Evolutionary conservation across 2,113 vertebrate genomes (phyloP).

Genomic region (Lonchura striata): DNA sequence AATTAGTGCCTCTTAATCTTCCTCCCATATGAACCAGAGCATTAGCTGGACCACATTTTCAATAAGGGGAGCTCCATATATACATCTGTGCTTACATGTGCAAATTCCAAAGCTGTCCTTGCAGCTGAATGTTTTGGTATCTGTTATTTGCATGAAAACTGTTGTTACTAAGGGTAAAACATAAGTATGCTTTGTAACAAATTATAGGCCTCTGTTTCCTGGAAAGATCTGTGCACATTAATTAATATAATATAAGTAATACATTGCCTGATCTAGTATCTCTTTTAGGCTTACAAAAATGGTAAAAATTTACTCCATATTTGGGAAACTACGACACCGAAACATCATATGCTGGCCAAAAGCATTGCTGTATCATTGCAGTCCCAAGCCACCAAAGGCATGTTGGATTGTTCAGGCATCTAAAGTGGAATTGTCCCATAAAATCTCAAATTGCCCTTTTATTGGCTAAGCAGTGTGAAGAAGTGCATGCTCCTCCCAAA

Average conservation of each 20-base stretch:
- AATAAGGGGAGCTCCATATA: not conserved
- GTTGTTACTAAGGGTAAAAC: not conserved
- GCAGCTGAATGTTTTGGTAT: not conserved
- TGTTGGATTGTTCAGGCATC: not conserved
- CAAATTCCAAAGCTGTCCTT: not conserved
- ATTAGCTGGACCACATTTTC: not conserved
- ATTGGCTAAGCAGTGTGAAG: not conserved
- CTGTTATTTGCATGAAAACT: not conserved
- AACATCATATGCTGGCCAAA: not conserved
- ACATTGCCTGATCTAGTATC: not conserved
- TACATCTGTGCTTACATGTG: not conserved
- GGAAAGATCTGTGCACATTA: not conserved
- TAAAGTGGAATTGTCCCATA: not conserved
- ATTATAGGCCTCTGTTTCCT: not conserved
- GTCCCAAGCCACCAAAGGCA: not conserved
- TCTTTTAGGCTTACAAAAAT: not conserved
- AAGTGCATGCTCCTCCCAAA: rapidly evolving
- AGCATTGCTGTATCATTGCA: not conserved
- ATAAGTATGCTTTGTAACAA: not conserved
- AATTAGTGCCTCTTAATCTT: not conserved
- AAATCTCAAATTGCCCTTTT: not conserved
- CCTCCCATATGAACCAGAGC: not conserved
- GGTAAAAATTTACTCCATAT: not conserved
- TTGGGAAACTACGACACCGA: not conserved
- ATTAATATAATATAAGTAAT: not conserved